phyloP scores from a whole-genome alignment of 2,113 vertebrate species.

The Sporophila hypoxantha region DNA sequence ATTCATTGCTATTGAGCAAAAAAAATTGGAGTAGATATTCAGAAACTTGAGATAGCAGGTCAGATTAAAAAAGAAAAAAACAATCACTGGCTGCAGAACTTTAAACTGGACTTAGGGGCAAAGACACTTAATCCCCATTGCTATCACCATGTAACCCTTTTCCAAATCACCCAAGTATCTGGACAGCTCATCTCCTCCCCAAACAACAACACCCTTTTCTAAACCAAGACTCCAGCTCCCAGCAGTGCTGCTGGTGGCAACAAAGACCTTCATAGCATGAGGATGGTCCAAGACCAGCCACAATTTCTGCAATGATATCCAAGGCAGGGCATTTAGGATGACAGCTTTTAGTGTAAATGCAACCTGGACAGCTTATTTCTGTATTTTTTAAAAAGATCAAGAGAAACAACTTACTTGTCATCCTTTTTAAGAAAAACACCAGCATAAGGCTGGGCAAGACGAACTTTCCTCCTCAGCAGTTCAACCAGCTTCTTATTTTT shows the following conservation, averaged over 20 bases:
- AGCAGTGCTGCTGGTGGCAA: background rate
- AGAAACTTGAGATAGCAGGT: background rate
- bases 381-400: background rate
- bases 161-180: background rate
- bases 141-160: background rate
- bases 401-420: constrained; percentile 77
- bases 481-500: constrained; percentile 92
- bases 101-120: background rate
- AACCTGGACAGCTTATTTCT: background rate
- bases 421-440: constrained; percentile 94
- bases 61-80: background rate
- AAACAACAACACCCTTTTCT: background rate
- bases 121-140: background rate
- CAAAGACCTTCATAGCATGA: background rate
- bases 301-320: background rate
- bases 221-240: background rate
- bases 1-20: constrained; percentile 78
- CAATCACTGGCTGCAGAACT: background rate
- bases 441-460: constrained; percentile 93
- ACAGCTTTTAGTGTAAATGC: background rate
- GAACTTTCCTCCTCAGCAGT: constrained; percentile 89
- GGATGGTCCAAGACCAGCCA: background rate
- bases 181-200: background rate
- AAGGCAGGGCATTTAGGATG: background rate
- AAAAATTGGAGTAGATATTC: background rate